phyloP scores from a whole-genome alignment of 2,113 vertebrate genomes.

The Brienomyrus brachyistius region DNA sequence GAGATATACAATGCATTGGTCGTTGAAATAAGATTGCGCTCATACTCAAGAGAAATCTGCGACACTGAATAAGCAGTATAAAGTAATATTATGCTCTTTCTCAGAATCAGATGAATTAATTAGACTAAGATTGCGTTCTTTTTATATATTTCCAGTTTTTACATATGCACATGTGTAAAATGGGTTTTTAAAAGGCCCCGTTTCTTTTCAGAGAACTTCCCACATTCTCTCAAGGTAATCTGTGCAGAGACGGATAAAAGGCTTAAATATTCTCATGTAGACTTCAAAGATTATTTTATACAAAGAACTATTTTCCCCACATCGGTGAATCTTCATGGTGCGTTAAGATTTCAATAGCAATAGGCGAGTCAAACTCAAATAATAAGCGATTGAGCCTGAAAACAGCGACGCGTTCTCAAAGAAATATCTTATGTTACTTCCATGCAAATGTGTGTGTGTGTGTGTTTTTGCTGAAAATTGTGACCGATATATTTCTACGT shows the following conservation, averaged over 20 bases:
- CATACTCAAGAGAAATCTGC: background rate
- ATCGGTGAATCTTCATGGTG: slow-evolving; percentile 99
- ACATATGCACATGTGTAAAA: slow-evolving; percentile 1
- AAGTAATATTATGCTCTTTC: background rate
- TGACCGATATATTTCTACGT: slow-evolving; percentile 46
- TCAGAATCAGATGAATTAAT: background rate
- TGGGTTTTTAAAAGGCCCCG: slow-evolving; percentile 34
- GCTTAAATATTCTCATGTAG: slow-evolving; percentile 77
- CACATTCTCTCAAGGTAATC: slow-evolving; percentile 78
- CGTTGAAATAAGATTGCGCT: background rate
- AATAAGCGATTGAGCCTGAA: slow-evolving; percentile 86
- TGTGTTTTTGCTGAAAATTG: slow-evolving; percentile 43
- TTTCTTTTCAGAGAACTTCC: slow-evolving; percentile 76
- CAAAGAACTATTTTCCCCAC: slow-evolving; percentile 92
- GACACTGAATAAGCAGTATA: too few species aligned
- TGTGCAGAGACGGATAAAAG: slow-evolving; percentile 80
- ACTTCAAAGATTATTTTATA: slow-evolving; percentile 89
- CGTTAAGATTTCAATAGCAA: slow-evolving; percentile 99
- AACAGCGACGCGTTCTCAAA: slow-evolving; percentile 81
- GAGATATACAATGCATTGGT: background rate
- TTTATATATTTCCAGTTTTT: slow-evolving; percentile 7
- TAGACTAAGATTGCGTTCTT: background rate
- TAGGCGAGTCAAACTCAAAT: slow-evolving; percentile 96
- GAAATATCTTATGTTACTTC: slow-evolving; percentile 77
- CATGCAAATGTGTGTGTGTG: slow-evolving; percentile 60